These are phyloP conservation scores for Tenthredo notha DNA, from an alignment of 2,888 invertebrate genomes.

Conservation along the genomic window DNA sequence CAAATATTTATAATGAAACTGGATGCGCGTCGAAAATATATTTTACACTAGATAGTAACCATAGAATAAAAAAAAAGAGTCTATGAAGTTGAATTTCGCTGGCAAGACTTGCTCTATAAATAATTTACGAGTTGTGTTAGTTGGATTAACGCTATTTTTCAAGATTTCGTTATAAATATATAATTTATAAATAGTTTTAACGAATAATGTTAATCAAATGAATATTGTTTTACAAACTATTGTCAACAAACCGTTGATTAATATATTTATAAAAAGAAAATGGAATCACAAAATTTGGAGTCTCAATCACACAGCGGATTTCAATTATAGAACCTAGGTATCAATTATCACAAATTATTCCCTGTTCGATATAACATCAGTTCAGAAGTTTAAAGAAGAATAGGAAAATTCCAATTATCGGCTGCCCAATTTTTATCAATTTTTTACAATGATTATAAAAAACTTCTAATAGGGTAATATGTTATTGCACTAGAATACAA, in stretches of 20 bases:
- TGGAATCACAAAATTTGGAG: background rate
- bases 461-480: background rate
- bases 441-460: background rate
- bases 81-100: background rate
- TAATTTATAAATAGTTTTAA: background rate
- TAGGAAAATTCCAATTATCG: background rate
- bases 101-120: background rate
- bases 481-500: background rate
- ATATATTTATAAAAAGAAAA: background rate
- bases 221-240: background rate
- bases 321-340: background rate
- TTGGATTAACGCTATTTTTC: background rate
- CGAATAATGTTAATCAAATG: background rate
- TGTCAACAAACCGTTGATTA: background rate
- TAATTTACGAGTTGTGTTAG: background rate
- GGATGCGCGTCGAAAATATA: background rate
- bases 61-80: background rate
- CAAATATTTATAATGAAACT: background rate
- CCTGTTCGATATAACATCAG: background rate
- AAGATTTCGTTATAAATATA: background rate
- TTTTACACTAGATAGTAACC: background rate
- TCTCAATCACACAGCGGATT: background rate
- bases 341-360: background rate
- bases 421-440: background rate
- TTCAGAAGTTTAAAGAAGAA: background rate